Base-by-base conservation (phyloP, 2,797 vertebrate species). In the Sebastes diaconus region DNA sequence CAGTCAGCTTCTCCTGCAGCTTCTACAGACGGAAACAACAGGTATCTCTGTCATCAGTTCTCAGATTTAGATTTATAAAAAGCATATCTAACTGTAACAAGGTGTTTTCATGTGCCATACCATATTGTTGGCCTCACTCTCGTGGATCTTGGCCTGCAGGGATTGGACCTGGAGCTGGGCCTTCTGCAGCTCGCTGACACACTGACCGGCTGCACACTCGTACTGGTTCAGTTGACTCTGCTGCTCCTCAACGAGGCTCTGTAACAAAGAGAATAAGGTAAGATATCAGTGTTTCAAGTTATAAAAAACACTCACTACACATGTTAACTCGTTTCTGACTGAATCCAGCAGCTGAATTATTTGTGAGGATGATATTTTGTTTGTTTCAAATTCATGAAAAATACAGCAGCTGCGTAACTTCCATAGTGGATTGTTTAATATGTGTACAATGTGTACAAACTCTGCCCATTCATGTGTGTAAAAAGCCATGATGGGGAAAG, bases 1-100 rank as follows among this genome's bases (percentile, higher is more conserved):
- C 97, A 27, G 90, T 94, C 88, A 98, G 91, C 90, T 97, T 99
- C 88, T 98, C 97, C 94, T 99, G 97, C 68, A 99, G 95, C 92
- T 96, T 96, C 98, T 99, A 71, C 22, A 57, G 5, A 81, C 0
- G 14, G 13, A 73, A 2, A 80, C 1, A 4, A 16, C 1, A 4
- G 18, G n/a, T 10, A 16, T 3, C 4, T 2, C 4, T 1, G n/a
- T 14, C 18, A n/a, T 55, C 30, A 29, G 6, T 8, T 30, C 27
- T 27, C 27, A 8, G 1, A 46, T 25, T 55, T 18, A 12, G 34
- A 58, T 13, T 16, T 10, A 52, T 18, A 29, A 55, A 79, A 50
- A 64, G 13, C 20, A 46, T 5, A 57, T 14, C 2, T 4, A 46
- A 27, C 11, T 24, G 29, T n/a, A 54, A 20, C 30, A 4, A 68